Base-by-base conservation (phyloP, 2,113 vertebrate genomes). In the Balaeniceps rex region DNA sequence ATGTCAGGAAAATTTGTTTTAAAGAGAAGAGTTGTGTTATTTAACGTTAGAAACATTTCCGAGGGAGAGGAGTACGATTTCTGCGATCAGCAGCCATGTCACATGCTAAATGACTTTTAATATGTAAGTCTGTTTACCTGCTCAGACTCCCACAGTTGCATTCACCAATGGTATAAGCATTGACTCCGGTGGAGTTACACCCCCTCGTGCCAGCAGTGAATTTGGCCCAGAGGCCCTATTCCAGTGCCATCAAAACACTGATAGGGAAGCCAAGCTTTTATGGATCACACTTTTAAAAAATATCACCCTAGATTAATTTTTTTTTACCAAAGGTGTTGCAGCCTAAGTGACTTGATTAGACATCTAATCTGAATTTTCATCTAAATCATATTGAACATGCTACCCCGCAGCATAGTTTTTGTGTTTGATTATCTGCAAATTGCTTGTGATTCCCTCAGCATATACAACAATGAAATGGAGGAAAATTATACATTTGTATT, bases 81-180 rank as follows among this genome's bases (percentile, higher is more conserved):
- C 42, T 72, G 88, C 4, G 1, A 69, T 72, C 83, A 94, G 90
- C 80, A 87, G 85, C 83, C 1, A 0, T 89, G 65, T 87, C 91
- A 84, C 65, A 81, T 85, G 91, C 74, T 63, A 14, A 49, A 19
- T 94, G 89, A 95, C 89, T 79, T 94, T 90, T 70, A 77, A 46
- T 71, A 54, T 33, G 31, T 22, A 12, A 89, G 87, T 47, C 88
- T 95, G 91, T 97, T 97, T 94, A 95, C 97, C 96, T 93, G 91
- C 87, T 83, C 82, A n/a, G 61, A 74, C 93, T 94, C 94, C 92
- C 74, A 92, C 95, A n/a, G 80, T n/a, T 92, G 83, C 36, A 18
- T 81, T 94, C 77, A 64, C 86, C 83, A 69, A 28, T 55, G 72
- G 55, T 60, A 34, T 22, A 69, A 69, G 40, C 79, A 51, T 9